A percentile compares a stretch with the other conserved stretches of the same genome.
phyloP scores from a whole-genome alignment of 2,888 invertebrate genomes.

The Peribatodes rhomboidaria region DNA sequence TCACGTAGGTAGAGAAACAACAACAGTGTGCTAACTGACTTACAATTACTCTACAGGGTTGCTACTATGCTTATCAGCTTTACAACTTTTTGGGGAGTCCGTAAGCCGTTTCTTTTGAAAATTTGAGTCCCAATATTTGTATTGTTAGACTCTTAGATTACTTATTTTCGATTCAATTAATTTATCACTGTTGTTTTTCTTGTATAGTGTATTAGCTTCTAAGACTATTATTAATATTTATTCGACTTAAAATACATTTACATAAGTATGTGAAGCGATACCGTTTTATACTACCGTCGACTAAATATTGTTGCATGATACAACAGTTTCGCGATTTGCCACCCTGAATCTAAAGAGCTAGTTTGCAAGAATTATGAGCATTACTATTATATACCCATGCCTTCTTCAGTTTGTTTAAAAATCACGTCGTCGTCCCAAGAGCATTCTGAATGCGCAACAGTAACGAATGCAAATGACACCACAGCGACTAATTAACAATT shows the following conservation, averaged over 20 bases:
- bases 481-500: conserved; percentile 54
- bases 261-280: too few species aligned
- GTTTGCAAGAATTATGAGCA: conserved; percentile 36
- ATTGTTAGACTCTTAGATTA: too few species aligned
- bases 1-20: conserved; percentile 65
- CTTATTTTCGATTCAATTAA: too few species aligned
- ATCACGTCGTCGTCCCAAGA: conserved; percentile 38
- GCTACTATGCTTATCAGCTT: background rate
- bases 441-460: conserved; percentile 48
- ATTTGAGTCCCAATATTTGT: too few species aligned
- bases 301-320: too few species aligned
- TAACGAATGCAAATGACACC: conserved; percentile 47
- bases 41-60: conserved; percentile 3
- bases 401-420: conserved; percentile 36
- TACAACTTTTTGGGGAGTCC: background rate
- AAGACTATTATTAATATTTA: too few species aligned
- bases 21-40: conserved; percentile 6
- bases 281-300: too few species aligned
- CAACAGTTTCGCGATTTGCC: too few species aligned
- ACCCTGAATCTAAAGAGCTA: conserved; percentile 18
- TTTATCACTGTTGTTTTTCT: too few species aligned
- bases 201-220: too few species aligned
- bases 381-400: conserved; percentile 18
- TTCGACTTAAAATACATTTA: too few species aligned
- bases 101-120: too few species aligned